Conservation (phyloP, 2,113 vertebrate genomes). For the Calyptommatus sinebrachiatus region DNA sequence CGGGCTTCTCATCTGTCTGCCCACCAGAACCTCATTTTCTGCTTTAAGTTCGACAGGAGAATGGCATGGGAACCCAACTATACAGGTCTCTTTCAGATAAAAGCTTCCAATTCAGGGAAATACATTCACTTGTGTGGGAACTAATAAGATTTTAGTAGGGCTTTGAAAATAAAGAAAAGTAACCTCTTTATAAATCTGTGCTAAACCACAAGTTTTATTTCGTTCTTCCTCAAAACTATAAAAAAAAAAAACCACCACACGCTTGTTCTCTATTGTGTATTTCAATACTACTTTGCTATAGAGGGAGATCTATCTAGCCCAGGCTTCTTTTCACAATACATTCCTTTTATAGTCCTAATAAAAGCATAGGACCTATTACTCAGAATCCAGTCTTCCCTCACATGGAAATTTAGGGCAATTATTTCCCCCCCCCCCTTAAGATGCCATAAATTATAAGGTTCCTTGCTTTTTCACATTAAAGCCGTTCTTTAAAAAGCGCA, state of each 20-base stretch:
- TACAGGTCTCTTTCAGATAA: not conserved
- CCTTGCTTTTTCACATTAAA: slow-evolving; percentile 15
- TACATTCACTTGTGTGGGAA: not conserved
- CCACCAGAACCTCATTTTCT: too few relatives aligned
- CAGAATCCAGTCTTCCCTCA: slow-evolving; percentile 1
- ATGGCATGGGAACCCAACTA: too few relatives aligned
- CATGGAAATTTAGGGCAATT: slow-evolving; percentile 21
- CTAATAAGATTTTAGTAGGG: not conserved
- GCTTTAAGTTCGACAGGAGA: too few relatives aligned
- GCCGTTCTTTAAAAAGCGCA: not conserved
- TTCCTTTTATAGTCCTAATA: not conserved
- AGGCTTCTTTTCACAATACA: not conserved
- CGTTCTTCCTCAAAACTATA: not conserved
- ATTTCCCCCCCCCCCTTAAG: not conserved
- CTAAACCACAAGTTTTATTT: not conserved
- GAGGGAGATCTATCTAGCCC: not conserved
- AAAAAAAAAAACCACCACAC: not conserved
- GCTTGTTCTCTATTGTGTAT: not conserved
- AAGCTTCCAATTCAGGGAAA: not conserved
- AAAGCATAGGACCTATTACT: not conserved
- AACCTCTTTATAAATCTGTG: not conserved
- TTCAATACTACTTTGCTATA: not conserved
- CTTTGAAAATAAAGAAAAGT: not conserved
- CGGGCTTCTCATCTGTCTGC: not conserved
- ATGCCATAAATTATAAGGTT: slow-evolving; percentile 22